These are phyloP conservation scores for Bos indicus DNA, from an alignment of 2,113 vertebrate species.

Conservation along the genomic window DNA sequence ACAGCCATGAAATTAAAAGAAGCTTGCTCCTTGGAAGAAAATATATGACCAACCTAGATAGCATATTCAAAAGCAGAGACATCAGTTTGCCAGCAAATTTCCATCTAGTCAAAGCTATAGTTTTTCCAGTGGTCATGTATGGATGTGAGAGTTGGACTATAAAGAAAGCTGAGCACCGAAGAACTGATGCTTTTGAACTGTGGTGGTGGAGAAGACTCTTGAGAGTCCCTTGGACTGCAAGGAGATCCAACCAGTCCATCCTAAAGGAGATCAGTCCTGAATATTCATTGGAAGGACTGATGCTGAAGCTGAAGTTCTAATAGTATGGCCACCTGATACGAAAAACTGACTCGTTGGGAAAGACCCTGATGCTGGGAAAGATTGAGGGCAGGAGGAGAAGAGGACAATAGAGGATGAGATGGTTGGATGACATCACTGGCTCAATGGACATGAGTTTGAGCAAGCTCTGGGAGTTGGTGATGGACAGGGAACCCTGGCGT, in stretches of 20 bases:
- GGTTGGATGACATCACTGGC: not conserved
- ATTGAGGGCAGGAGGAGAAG: not conserved
- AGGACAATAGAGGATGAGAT: not conserved
- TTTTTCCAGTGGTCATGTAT: not conserved
- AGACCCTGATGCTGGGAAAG: not conserved
- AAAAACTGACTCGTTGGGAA: not conserved
- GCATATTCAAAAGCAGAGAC: not conserved
- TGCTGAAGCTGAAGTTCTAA: not conserved
- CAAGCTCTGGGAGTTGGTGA: not conserved
- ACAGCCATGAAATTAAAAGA: not conserved
- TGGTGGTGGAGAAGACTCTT: not conserved
- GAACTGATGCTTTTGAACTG: not conserved
- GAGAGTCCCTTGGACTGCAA: not conserved
- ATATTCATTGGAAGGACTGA: not conserved
- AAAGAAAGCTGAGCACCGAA: fast-evolving
- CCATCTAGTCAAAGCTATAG: not conserved
- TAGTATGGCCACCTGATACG: not conserved
- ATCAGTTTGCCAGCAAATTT: not conserved
- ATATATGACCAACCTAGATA: not conserved
- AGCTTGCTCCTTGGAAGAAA: not conserved
- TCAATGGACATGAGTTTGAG: not conserved
- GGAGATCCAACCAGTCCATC: not conserved
- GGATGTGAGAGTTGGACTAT: not conserved
- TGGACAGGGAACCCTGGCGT: fast-evolving
- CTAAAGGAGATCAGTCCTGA: not conserved